A percentile compares a stretch with the other conserved stretches of the same genome.
phyloP scores from a whole-genome alignment of 2,888 invertebrate species.

The Ormyrus rosae region DNA sequence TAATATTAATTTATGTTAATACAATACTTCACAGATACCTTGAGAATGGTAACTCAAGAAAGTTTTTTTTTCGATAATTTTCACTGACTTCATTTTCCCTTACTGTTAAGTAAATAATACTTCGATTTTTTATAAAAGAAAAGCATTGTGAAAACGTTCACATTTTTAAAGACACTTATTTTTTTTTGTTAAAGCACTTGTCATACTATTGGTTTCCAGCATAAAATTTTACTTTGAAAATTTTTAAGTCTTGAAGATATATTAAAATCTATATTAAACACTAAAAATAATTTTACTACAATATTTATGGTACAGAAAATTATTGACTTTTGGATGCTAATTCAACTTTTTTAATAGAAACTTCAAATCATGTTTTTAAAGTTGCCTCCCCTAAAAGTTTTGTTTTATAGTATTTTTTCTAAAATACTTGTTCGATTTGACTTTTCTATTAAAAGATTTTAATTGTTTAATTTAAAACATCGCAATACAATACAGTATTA shows the following conservation, averaged over 20 bases:
- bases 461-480: conserved; percentile 15
- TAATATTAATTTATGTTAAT: not conserved
- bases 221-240: conserved; percentile 6
- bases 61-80: conserved; percentile 13
- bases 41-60: conserved; percentile 37
- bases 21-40: conserved; percentile 21
- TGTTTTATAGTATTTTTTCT: not conserved
- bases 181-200: conserved; percentile 15
- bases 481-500: conserved; percentile 18
- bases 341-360: conserved; percentile 38
- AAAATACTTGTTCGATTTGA: conserved; percentile 28
- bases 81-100: conserved; percentile 6
- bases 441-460: conserved; percentile 36
- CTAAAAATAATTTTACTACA: conserved; percentile 31
- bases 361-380: conserved; percentile 32
- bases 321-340: conserved; percentile 16
- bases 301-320: conserved; percentile 3
- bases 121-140: conserved; percentile 26
- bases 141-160: conserved; percentile 28
- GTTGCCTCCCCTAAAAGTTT: not conserved
- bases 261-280: conserved; percentile 15
- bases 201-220: not conserved
- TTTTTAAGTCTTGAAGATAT: conserved; percentile 6
- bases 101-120: conserved; percentile 31
- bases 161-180: conserved; percentile 44